phyloP scores from a whole-genome alignment of 2,888 invertebrate genomes.

The Ichneumoninae sp. region DNA sequence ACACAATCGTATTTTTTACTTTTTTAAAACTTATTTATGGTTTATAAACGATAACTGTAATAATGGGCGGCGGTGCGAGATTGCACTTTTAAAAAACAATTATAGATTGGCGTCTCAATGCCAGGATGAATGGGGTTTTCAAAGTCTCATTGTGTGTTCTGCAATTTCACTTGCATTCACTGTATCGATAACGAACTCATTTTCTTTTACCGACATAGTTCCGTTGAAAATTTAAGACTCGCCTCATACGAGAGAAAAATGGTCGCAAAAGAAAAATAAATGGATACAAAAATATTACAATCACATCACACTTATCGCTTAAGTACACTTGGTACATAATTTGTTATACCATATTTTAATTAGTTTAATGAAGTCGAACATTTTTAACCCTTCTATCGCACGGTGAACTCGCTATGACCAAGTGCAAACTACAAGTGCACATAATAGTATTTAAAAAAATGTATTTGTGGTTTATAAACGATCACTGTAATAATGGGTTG shows the following conservation, averaged over 20 bases:
- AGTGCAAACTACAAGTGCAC: neutral
- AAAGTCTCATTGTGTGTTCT: constrained; percentile 32
- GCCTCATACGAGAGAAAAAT: too few species aligned
- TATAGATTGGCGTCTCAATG: constrained; percentile 24
- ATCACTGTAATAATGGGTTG: constrained; percentile 37
- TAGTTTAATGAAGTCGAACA: neutral
- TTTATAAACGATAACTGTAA: constrained; percentile 40
- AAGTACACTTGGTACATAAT: neutral
- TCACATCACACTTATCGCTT: neutral
- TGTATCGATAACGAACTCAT: neutral
- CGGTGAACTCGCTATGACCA: neutral
- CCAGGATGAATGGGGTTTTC: neutral
- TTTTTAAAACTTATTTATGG: neutral
- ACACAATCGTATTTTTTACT: neutral
- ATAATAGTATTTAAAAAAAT: too few species aligned
- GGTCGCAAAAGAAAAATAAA: too few species aligned
- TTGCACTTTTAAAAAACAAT: constrained; percentile 9
- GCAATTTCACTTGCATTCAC: neutral
- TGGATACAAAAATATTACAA: too few species aligned
- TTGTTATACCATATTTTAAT: neutral
- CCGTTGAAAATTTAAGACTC: too few species aligned
- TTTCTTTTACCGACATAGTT: neutral
- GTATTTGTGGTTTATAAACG: constrained; percentile 2
- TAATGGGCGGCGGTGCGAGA: constrained; percentile 41
- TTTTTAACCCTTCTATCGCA: neutral